Percentiles rank a stretch among this genome's conserved stretches.
phyloP scores from a whole-genome alignment of 2,797 vertebrate genomes.

The Allenopithecus nigroviridis region DNA sequence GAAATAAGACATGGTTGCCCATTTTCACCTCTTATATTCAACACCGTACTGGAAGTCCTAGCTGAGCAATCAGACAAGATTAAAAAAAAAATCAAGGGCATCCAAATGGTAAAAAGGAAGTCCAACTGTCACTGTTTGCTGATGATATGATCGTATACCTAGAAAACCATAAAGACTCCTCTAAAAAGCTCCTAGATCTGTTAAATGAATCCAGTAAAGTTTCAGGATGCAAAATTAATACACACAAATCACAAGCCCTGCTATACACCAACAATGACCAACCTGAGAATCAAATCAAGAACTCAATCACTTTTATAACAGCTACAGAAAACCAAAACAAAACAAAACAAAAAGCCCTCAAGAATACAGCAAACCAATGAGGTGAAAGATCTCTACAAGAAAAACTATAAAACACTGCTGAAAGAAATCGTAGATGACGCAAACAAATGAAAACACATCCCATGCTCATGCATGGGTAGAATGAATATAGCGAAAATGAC shows the following conservation, averaged over 20 bases:
- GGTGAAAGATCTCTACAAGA: no score
- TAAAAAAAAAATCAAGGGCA: not conserved
- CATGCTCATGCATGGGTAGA: not conserved
- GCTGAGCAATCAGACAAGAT: not conserved
- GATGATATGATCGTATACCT: not conserved
- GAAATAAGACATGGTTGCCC: not conserved
- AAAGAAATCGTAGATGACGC: no score
- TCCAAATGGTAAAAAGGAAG: not conserved
- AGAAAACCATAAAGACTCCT: not conserved
- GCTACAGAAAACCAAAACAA: accelerated
- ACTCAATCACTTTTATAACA: no score
- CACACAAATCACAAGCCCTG: not conserved
- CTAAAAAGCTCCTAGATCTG: not conserved
- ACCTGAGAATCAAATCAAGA: no score
- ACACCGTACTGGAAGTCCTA: not conserved
- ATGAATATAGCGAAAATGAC: not conserved
- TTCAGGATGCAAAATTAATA: not conserved
- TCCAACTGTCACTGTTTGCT: not conserved
- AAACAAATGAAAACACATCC: not conserved
- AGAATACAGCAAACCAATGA: no score
- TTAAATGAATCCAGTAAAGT: not conserved
- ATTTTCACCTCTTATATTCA: not conserved
- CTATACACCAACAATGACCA: no score
- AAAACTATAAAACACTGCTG: no score
- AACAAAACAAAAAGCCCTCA: no score